Evolutionary conservation across 2,888 invertebrate species (phyloP).

Genomic region (Orthonychiurus folsomi): DNA sequence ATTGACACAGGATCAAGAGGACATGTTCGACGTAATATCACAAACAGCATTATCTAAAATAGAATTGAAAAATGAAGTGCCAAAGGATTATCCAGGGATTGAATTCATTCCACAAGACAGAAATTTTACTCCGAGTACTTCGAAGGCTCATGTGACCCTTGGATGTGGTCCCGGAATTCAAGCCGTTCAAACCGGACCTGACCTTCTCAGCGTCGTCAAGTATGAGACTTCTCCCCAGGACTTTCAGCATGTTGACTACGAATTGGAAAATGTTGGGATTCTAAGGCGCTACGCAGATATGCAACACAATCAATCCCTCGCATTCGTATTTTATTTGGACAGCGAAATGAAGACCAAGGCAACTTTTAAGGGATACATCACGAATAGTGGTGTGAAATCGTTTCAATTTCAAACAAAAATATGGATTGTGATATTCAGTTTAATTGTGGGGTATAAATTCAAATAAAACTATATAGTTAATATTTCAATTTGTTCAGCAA

Average conservation of each 20-base stretch:
- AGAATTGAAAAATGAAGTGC: not conserved
- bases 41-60: no score
- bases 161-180: constrained; percentile 1
- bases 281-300: not conserved
- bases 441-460: no score
- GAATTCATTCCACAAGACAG: not conserved
- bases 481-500: not conserved
- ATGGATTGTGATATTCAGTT: no score
- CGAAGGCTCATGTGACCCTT: constrained; percentile 10
- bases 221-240: not conserved
- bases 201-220: constrained; percentile 2
- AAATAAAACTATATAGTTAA: no score
- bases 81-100: constrained; percentile 6
- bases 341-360: not conserved
- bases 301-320: not conserved
- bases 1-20: constrained; percentile 1
- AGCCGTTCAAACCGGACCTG: constrained; percentile 10
- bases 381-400: not conserved
- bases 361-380: not conserved
- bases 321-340: constrained; percentile 5
- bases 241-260: not conserved
- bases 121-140: constrained; percentile 6
- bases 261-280: not conserved
- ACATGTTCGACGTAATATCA: not conserved
- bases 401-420: not conserved